phyloP scores from a whole-genome alignment of 1,140 invertebrate species.

The Drosophila nikananu region DNA sequence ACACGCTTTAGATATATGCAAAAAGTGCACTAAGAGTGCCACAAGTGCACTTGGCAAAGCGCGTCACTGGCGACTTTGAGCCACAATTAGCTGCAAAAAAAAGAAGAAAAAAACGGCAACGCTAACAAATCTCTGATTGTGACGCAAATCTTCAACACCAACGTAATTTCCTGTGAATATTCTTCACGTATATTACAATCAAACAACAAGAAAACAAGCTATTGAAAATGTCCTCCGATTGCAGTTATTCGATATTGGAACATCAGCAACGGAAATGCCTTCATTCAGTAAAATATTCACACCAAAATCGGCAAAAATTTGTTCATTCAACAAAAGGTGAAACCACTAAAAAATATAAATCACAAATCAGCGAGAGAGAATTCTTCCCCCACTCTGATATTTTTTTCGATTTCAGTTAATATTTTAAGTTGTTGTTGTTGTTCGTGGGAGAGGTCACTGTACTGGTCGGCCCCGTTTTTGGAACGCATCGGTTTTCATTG shows the following conservation, averaged over 20 bases:
- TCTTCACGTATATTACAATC: slow-evolving; percentile 12
- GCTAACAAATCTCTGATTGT: slow-evolving; percentile 20
- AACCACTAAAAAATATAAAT: slow-evolving; percentile 36
- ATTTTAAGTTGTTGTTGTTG: slow-evolving; percentile 20
- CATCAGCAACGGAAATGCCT: slow-evolving; percentile 27
- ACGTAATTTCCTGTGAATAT: slow-evolving; percentile 32
- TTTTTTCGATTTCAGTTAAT: slow-evolving; percentile 15
- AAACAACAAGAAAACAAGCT: slow-evolving; percentile 6
- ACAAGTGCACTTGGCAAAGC: slow-evolving; percentile 41
- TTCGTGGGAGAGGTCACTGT: slow-evolving; percentile 68
- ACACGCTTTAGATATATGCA: not conserved
- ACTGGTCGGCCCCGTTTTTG: slow-evolving; percentile 45
- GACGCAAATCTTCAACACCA: slow-evolving; percentile 40
- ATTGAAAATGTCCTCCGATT: slow-evolving; percentile 37
- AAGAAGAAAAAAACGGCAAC: slow-evolving; percentile 4
- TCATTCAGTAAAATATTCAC: slow-evolving; percentile 63
- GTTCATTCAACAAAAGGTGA: slow-evolving; percentile 57
- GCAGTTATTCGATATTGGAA: slow-evolving; percentile 51
- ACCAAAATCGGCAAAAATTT: slow-evolving; percentile 35
- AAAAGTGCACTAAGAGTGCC: slow-evolving; percentile 23
- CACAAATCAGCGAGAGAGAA: slow-evolving; percentile 50
- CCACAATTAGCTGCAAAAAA: slow-evolving; percentile 44
- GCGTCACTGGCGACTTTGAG: slow-evolving; percentile 46
- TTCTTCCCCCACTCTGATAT: slow-evolving; percentile 8
- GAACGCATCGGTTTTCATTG: slow-evolving; percentile 66